Evolutionary conservation across 2,888 invertebrate genomes (phyloP), one percentile per base, ranked within the genome.

Genomic region (Heliconius hortense): DNA sequence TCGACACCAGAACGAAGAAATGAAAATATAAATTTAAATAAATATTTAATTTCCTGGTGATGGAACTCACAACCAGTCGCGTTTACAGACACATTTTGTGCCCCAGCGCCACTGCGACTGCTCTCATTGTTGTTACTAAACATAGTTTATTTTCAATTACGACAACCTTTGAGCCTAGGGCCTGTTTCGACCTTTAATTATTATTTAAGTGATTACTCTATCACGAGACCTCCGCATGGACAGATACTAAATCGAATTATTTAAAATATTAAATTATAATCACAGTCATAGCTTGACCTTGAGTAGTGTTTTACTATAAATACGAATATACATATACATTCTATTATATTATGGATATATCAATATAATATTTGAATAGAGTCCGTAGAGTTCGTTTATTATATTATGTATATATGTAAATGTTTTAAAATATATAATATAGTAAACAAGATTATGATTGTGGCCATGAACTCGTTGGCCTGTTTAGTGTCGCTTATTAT

Each of bases 381-480:
- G 81, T 80, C 77, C 62, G 75, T 78, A 84, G 86, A 87, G 86
- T 85, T 85, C 86, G 82, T 81, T 84, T 77, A 31, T 69, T 43
- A 66, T 39, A 39, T 66, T 48, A 48, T 21, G 48, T 48, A 48
- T 18, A 24, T 66, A 64, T 66, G 66, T 66, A 24, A 66, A 69
- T 69, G 31, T 31, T 68, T 56, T 53, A 69, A 64, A 69, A 69
- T 69, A 35, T 56, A 56, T 69, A 35, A 56, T 68, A 48, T 56
- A 56, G 60, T 73, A 77, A 75, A 76, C 67, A 75, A 56, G 63
- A 62, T 72, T 66, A 73, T 66, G 82, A 73, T 76, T 79, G 35
- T 86, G 89, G 80, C 92, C 91, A 82, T 91, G 90, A 92, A 88
- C 91, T 83, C 83, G 7, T 53, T 80, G 85, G 85, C 86, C 88